These are phyloP conservation scores for Beaufortia kweichowensis DNA, from an alignment of 2,113 vertebrate species.

Conservation along the genomic window DNA sequence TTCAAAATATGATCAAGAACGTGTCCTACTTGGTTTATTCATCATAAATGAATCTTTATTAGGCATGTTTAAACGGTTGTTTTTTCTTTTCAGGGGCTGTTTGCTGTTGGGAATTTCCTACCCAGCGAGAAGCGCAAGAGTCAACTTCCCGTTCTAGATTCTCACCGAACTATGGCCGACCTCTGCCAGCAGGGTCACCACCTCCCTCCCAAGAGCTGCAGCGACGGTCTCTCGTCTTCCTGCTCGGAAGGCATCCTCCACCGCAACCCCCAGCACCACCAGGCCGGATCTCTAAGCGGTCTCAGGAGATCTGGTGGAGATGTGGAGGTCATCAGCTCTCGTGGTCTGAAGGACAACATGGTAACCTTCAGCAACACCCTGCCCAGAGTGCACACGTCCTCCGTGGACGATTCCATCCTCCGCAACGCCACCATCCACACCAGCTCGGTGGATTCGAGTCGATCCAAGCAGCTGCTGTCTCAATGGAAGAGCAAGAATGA, in stretches of 20 bases:
- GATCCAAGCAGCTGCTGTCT: conserved; percentile 93
- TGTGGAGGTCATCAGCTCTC: conserved; percentile 83
- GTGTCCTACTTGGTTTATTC: background rate
- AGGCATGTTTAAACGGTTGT: too few relatives aligned
- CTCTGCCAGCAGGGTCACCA: conserved; percentile 87
- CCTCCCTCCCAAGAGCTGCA: conserved; percentile 83
- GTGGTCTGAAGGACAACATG: conserved; percentile 85
- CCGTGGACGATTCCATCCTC: conserved; percentile 83
- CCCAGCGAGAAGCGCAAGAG: conserved; percentile 77
- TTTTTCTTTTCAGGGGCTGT: conserved; percentile 78
- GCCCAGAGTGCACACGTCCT: conserved; percentile 88
- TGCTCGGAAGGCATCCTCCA: conserved; percentile 84
- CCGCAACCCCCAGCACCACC: conserved; percentile 79
- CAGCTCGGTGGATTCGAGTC: conserved; percentile 87
- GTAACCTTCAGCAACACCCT: conserved; percentile 96
- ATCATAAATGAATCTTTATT: too few relatives aligned
- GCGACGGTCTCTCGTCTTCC: conserved; percentile 77
- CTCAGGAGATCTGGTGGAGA: conserved; percentile 83
- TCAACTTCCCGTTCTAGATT: conserved; percentile 69
- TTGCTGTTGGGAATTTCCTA: conserved; percentile 94
- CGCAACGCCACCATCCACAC: conserved; percentile 88
- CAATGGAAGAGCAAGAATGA: conserved; percentile 97
- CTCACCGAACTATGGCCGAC: conserved; percentile 83
- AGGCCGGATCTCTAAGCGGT: conserved; percentile 79
- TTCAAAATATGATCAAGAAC: background rate